Base-by-base conservation (phyloP, 2,888 invertebrate species). In the Raillietiella orientalis region DNA sequence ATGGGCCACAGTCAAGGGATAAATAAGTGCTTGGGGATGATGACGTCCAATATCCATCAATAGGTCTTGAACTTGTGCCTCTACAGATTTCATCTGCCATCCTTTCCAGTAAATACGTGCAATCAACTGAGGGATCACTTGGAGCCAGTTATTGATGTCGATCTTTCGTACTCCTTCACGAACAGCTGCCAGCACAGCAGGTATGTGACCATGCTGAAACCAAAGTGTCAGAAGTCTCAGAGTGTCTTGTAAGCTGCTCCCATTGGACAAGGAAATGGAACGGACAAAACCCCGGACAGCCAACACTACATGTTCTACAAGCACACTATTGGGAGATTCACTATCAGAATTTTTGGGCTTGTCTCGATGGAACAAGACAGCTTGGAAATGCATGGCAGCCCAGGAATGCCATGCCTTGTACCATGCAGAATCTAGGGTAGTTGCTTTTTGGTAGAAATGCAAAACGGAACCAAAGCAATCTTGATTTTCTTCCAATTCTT, bases 361-460 rank as follows among this genome's bases (percentile, higher is more conserved):
- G 26, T 47, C 44, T 34, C 61, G 61, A 40, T 60, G 60, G 38
- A 59, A 59, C 15, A 63, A 41, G 5, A 82, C 75, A 1, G 87
- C 75, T 48, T 90, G 84, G 41, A 84, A 96, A 49, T 93, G 90
- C 62, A 84, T 84, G 41, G 82, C 82, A 0, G 93, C 96, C 63
- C 77, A 84, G 1, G 82, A 66, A 46, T 96, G 93, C 90, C 93
- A 96, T 0, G 93, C 93, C 52, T 79, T 79, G 44, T 79, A 79
- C 82, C 90, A 93, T 27, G 64, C 62, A 2, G 65, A 58, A 37
- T 82, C 71, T 34, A 70, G 61, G 33, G 66, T 63, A 1, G 74
- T 77, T 1, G 84, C 77, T n/a, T 63, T 55, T 17, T 59, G 55
- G 43, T 74, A 84, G 41, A 67, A 71, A 24, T 44, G 39, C 21